Evolutionary conservation across 37 sponge, comb jelly and placozoan species (phyloP).

Genomic region (Chondrosia reniformis): DNA sequence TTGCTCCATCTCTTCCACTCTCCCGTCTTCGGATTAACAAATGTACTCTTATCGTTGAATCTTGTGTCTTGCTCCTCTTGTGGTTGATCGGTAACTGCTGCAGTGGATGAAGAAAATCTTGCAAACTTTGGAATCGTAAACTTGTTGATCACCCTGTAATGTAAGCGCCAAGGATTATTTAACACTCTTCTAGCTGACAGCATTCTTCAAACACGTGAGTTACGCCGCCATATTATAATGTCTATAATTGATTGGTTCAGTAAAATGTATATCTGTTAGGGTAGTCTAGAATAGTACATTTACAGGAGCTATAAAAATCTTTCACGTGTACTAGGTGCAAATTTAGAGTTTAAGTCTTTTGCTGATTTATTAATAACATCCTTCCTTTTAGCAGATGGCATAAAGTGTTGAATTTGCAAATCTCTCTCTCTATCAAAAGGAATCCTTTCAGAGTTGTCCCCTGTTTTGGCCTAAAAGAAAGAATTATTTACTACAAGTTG

Average conservation of each 20-base stretch:
- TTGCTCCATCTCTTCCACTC: slow-evolving; percentile 16
- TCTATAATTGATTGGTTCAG: no score
- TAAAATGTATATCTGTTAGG: no score
- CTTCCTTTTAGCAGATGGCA: slow-evolving; percentile 45
- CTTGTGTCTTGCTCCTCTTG: background rate
- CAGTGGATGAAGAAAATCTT: no score
- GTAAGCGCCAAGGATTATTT: no score
- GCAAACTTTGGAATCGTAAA: no score
- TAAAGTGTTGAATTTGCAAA: slow-evolving; percentile 33
- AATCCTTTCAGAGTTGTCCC: slow-evolving; percentile 35
- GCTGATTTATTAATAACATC: slow-evolving; percentile 58
- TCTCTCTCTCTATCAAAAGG: slow-evolving; percentile 72
- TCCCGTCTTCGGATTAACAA: slow-evolving; percentile 48
- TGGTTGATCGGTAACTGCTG: background rate
- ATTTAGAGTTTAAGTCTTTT: slow-evolving; percentile 45
- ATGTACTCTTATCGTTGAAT: background rate
- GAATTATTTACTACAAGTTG: background rate
- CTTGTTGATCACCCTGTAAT: no score
- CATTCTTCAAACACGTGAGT: no score
- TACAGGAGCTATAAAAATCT: background rate
- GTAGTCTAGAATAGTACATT: no score
- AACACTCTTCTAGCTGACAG: no score
- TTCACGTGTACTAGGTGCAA: slow-evolving; percentile 23
- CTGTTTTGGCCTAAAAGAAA: background rate
- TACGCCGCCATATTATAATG: no score